Conservation (phyloP, 2,113 vertebrate genomes). For the Cyrtonyx montezumae region DNA sequence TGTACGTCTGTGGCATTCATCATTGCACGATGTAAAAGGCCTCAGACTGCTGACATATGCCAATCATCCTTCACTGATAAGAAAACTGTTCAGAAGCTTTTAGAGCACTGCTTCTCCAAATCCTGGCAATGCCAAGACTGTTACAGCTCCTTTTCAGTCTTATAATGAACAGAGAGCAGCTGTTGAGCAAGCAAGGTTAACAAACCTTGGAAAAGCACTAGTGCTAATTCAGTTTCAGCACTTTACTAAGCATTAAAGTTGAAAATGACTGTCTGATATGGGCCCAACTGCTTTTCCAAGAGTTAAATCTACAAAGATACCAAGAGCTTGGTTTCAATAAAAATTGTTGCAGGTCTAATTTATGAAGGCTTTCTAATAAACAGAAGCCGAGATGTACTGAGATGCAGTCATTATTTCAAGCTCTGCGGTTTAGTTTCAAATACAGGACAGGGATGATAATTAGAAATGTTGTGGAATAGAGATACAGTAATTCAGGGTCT, state of each 20-base stretch:
- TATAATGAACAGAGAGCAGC: constrained; percentile 71
- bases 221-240: constrained; percentile 55
- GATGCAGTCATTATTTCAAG: constrained; percentile 17
- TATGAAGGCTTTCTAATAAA: neutral
- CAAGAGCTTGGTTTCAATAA: constrained; percentile 32
- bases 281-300: constrained; percentile 18
- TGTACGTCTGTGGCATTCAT: constrained; percentile 68
- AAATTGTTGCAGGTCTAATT: constrained; percentile 48
- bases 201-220: constrained; percentile 72
- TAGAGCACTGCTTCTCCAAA: constrained; percentile 23
- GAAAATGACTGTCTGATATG: constrained; percentile 49
- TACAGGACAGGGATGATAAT: neutral
- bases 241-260: constrained; percentile 59
- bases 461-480: neutral
- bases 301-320: constrained; percentile 48
- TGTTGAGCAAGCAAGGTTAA: constrained; percentile 74
- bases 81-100: constrained; percentile 46
- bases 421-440: neutral
- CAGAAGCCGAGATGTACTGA: neutral
- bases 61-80: constrained; percentile 56
- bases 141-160: constrained; percentile 54
- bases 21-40: constrained; percentile 37
- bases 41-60: constrained; percentile 54
- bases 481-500: neutral
- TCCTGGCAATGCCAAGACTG: constrained; percentile 48